Base-by-base conservation (phyloP, 2,113 vertebrate genomes). In the Nesoenas mayeri region DNA sequence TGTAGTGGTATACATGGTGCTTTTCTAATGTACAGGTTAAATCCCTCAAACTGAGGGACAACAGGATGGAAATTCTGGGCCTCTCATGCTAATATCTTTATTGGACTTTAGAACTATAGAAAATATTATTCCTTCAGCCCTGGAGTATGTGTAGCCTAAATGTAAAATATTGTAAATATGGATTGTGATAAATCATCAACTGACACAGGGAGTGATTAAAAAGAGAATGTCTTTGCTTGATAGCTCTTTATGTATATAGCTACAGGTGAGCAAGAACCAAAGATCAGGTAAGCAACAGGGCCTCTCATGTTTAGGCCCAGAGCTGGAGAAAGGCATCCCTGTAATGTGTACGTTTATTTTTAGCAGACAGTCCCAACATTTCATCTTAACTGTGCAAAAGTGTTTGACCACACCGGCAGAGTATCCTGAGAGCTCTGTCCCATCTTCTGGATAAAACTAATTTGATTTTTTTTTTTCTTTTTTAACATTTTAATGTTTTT, bases 401-500 rank as follows among this genome's bases (percentile, higher is more conserved):
- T 53, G 15, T 31, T 65, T 67, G 36, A 61, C 31, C 70, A 57
- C 31, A 44, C 22, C 66, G 69, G 18, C 50, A 73, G 75, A 72
- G 48, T 47, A 61, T 79, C 66, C 86, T 25, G 60, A 87, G 29
- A 93, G 62, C 29, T 32, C 29, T 3, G 3, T 78, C 17, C 12
- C 47, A n/a, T 71, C 67, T 88, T 54, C 79, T 28, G 8, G n/a
- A 60, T 72, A 67, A 85, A 93, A 88, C 51, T 51, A 51, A 85
- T 75, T 79, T 42, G 62, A 90, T 67, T 29, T 51, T 20, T 29
- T 51, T 20, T 22, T 53, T 81, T 79, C n/a, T 78, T 13, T 13
- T 44, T 95, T 36, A 64, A 61, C 7, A 11, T 72, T 80, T 73
- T 94, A 71, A 91, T 95, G 48, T 77, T 67, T 95, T 88, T 94